phyloP scores from a whole-genome alignment of 2,888 invertebrate species.

The Epistrophe eligans region DNA sequence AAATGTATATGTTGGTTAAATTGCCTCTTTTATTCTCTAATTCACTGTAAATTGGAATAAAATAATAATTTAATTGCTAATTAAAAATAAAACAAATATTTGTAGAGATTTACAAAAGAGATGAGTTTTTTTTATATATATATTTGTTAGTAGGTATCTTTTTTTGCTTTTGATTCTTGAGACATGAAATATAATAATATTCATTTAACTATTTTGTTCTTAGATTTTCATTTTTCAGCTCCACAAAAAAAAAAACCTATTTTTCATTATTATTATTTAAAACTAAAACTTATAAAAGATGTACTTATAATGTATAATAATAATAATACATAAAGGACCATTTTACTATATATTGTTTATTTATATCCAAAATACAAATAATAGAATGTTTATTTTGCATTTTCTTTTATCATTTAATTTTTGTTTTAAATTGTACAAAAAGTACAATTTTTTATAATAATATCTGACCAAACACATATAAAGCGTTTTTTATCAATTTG shows the following conservation, averaged over 20 bases:
- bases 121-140: constrained; percentile 30
- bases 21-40: too few relatives aligned
- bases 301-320: constrained; percentile 59
- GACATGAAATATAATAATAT: constrained; percentile 58
- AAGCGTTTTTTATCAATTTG: constrained; percentile 53
- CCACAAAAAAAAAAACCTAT: constrained; percentile 7
- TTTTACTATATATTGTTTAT: constrained; percentile 12
- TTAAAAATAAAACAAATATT: constrained; percentile 39
- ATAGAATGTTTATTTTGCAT: constrained; percentile 21
- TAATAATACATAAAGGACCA: constrained; percentile 48
- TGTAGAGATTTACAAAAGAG: constrained; percentile 72
- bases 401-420: not conserved
- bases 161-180: constrained; percentile 51
- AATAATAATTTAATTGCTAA: too few relatives aligned
- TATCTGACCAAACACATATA: constrained; percentile 59
- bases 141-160: constrained; percentile 33
- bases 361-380: constrained; percentile 10
- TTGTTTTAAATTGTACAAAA: constrained; percentile 12
- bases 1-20: too few relatives aligned
- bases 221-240: constrained; percentile 15
- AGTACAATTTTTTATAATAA: constrained; percentile 10
- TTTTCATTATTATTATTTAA: constrained; percentile 33
- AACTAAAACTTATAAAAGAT: constrained; percentile 51
- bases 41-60: too few relatives aligned
- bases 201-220: constrained; percentile 28